Conservation (phyloP, 2,888 invertebrate species). For the Cabera pusaria region DNA sequence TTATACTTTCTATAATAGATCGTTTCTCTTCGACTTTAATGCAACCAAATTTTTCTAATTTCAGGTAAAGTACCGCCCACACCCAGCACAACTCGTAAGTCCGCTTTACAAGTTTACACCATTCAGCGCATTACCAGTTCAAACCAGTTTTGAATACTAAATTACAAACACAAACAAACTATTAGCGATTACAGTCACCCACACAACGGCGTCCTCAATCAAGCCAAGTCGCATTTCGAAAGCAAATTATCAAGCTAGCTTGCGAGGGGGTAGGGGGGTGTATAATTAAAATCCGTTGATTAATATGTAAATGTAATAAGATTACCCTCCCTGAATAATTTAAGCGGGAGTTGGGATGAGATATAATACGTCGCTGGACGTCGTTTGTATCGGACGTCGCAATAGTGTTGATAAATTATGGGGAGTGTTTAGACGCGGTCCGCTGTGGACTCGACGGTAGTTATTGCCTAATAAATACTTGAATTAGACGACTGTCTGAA, state of each 20-base stretch:
- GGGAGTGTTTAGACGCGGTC: conserved; percentile 19
- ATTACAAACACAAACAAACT: conserved; percentile 61
- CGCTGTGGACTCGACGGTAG: conserved; percentile 1
- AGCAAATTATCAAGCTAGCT: conserved; percentile 77
- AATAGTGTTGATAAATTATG: conserved; percentile 63
- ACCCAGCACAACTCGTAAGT: conserved; percentile 39
- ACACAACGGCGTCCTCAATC: conserved; percentile 68
- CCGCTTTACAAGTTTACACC: conserved; percentile 8
- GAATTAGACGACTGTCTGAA: no score
- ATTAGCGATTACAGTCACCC: conserved; percentile 58
- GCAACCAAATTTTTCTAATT: conserved; percentile 37
- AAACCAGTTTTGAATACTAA: conserved; percentile 41
- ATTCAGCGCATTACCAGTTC: conserved; percentile 29
- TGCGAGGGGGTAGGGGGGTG: conserved; percentile 83
- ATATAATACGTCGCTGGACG: conserved; percentile 71
- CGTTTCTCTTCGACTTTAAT: no score
- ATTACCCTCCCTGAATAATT: conserved; percentile 96
- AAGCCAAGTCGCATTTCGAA: conserved; percentile 78
- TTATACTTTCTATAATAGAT: no score
- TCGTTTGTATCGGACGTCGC: conserved; percentile 60
- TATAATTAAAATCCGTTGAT: conserved; percentile 99
- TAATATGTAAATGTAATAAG: conserved; percentile 99
- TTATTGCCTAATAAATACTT: background rate
- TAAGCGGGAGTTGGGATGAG: conserved; percentile 76
- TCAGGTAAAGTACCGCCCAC: conserved; percentile 56